These are phyloP conservation scores for Apodemus sylvaticus DNA, from an alignment of 2,113 vertebrate species.

Conservation along the genomic window DNA sequence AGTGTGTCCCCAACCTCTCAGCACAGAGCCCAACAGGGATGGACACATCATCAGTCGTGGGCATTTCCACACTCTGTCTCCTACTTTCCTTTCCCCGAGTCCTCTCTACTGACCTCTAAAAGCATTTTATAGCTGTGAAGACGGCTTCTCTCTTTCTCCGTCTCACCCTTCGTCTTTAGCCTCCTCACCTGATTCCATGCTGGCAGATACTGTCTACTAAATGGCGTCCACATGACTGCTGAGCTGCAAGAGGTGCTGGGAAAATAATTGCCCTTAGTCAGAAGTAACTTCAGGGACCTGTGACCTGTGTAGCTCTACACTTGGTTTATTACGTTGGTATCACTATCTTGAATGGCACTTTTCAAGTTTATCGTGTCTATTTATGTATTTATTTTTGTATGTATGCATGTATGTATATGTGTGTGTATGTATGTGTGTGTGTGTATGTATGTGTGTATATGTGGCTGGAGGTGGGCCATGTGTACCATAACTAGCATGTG, in stretches of 20 bases:
- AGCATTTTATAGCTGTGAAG: too few species aligned
- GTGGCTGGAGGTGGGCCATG: not conserved
- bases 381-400: not conserved
- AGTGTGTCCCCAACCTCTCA: not conserved
- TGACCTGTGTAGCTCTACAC: not conserved
- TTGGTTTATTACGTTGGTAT: not conserved
- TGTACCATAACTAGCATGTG: not conserved
- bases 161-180: not conserved
- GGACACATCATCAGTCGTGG: not conserved
- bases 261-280: not conserved
- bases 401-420: not conserved
- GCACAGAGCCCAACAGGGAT: not conserved
- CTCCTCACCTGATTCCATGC: fast-evolving
- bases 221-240: not conserved
- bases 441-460: not conserved
- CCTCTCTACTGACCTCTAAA: not conserved
- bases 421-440: not conserved
- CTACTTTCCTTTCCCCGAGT: too few species aligned
- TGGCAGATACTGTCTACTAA: not conserved
- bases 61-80: not conserved
- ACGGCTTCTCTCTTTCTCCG: not conserved
- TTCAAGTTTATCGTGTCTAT: not conserved
- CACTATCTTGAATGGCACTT: not conserved
- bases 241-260: not conserved
- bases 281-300: not conserved